A percentile compares a stretch with the other conserved stretches of the same genome.
Evolutionary conservation across 1,140 invertebrate genomes (phyloP).

Genomic region (Papilio aristodemus): DNA sequence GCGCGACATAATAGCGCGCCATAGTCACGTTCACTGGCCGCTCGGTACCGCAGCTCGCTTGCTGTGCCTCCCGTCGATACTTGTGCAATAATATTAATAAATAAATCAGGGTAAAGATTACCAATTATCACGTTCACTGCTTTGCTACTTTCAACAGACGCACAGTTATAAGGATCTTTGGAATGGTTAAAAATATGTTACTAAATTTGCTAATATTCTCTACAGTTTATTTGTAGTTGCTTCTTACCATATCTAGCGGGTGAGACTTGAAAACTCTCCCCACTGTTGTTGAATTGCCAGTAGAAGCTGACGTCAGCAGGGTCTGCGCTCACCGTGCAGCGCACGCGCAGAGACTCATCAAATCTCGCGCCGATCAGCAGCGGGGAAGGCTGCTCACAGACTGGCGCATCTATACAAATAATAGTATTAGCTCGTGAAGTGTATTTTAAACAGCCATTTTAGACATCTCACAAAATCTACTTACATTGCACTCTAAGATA

Average conservation of each 20-base stretch:
- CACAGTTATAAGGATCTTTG: too few species aligned
- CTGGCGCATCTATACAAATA: slow-evolving; percentile 85
- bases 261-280: slow-evolving; percentile 90
- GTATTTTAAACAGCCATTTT: background rate
- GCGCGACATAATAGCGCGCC: slow-evolving; percentile 91
- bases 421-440: background rate
- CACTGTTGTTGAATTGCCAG: slow-evolving; percentile 94
- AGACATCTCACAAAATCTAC: slow-evolving; percentile 65
- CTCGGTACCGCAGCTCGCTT: slow-evolving; percentile 90
- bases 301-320: slow-evolving; percentile 90
- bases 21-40: slow-evolving; percentile 89
- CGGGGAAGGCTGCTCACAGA: slow-evolving; percentile 86
- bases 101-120: too few species aligned
- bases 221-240: background rate
- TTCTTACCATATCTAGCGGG: slow-evolving; percentile 81
- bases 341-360: slow-evolving; percentile 89
- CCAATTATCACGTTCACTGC: too few species aligned
- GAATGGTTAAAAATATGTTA: too few species aligned
- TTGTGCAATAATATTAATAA: too few species aligned
- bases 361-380: slow-evolving; percentile 90
- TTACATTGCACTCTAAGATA: slow-evolving; percentile 91
- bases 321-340: slow-evolving; percentile 92
- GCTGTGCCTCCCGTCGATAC: slow-evolving; percentile 77
- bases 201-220: too few species aligned
- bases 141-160: too few species aligned